Evolutionary conservation across 2,113 vertebrate species (phyloP).

Genomic region (Archocentrus centrarchus): DNA sequence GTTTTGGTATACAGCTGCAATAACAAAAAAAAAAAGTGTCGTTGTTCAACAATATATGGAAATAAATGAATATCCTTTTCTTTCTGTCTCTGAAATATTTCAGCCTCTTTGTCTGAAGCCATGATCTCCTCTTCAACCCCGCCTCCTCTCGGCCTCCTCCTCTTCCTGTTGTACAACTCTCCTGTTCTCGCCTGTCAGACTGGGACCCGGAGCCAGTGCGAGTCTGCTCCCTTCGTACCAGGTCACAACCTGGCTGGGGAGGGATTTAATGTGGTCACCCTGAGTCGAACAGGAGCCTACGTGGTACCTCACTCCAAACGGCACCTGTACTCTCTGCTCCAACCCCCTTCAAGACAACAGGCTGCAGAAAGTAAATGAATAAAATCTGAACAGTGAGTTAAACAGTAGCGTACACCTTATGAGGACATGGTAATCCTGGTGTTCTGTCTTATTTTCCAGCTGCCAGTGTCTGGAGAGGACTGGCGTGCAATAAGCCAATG

Average conservation of each 20-base stretch:
- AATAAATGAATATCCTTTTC: no score
- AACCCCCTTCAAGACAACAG: slow-evolving; percentile 35
- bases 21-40: no score
- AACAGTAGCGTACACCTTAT: accelerated
- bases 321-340: slow-evolving; percentile 51
- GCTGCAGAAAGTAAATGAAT: slow-evolving; percentile 50
- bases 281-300: slow-evolving; percentile 67
- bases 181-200: neutral
- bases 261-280: slow-evolving; percentile 76
- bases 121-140: slow-evolving; percentile 8
- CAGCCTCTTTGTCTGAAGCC: slow-evolving; percentile 12
- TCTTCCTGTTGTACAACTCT: neutral
- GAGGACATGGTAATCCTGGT: neutral
- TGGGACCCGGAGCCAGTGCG: slow-evolving; percentile 44
- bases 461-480: slow-evolving; percentile 50
- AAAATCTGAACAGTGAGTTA: neutral
- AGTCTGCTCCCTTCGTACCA: slow-evolving; percentile 46
- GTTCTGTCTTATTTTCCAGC: slow-evolving; percentile 3
- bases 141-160: neutral
- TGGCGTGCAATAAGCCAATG: slow-evolving; percentile 49
- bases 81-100: no score
- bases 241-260: slow-evolving; percentile 74
- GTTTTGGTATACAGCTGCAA: no score
- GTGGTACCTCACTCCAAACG: slow-evolving; percentile 10
- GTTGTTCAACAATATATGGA: no score